Evolutionary conservation across 2,888 invertebrate genomes (phyloP), one percentile per base, ranked within the genome.

Genomic region (Ochropleura leucogaster): DNA sequence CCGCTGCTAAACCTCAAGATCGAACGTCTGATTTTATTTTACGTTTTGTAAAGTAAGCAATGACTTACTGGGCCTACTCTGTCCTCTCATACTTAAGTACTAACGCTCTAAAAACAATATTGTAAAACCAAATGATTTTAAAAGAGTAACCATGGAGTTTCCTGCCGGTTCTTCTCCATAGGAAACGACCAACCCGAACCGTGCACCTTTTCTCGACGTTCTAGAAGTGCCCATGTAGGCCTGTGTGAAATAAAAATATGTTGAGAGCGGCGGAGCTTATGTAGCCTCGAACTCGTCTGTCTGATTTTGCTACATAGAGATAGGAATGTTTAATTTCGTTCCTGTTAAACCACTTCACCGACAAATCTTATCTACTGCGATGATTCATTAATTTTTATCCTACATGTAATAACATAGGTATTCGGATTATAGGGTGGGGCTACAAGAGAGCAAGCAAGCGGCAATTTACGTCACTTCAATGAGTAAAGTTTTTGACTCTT

Each of bases 371-470:
- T 79, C 78, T 74, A 44, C 14, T 59, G 64, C 46, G 53, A 80
- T 74, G 75, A 80, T 64, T 80, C 75, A 79, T 79, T 75, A 59
- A 79, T 68, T 79, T 68, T 75, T 40, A 79, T 80, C 64, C 76
- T 6, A 65, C 63, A 53, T 49, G 53, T 67, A 74, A 74, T 59
- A 80, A 80, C 67, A 68, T 20, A 18, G 44, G 47, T 62, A 46
- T 63, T 16, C 4, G 16, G 49, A 12, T 57, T 46, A 53, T 14
- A 42, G 46, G 65, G 30, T 51, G 53, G 4, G 49, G 74, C n/a
- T 49, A 18, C 46, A 40, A 49, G 44, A 57, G 63, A 40, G 79
- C 20, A n/a, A 59, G 16, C 64, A 42, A 12, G 12, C 49, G 5
- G 30, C 42, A 51, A 72, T 40, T 72, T 72, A 44, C 42, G 59